Percentiles rank a stretch among this genome's conserved stretches.
These are phyloP conservation scores for Philaethria dido DNA, from an alignment of 2,888 invertebrate genomes.

Conservation along the genomic window DNA sequence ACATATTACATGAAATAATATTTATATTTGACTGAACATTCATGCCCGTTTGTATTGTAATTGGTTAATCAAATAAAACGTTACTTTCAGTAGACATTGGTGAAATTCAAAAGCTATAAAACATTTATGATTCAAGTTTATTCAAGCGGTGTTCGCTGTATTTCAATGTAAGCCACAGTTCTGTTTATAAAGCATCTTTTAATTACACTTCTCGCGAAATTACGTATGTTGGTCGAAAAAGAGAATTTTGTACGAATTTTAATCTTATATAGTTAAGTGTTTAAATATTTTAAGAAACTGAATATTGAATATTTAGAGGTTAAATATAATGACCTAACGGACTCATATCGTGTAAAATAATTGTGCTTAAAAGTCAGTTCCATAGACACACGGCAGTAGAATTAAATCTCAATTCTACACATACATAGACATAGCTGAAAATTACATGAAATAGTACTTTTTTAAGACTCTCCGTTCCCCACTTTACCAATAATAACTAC, in stretches of 20 bases:
- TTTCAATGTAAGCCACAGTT: constrained; percentile 19
- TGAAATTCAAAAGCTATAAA: constrained; percentile 35
- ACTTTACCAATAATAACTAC: no score
- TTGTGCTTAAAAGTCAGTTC: no score
- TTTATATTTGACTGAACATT: background rate
- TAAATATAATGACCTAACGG: no score
- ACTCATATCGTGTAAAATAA: no score
- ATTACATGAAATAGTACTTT: no score
- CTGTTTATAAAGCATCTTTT: constrained; percentile 23
- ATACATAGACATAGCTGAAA: no score
- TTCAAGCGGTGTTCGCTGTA: constrained; percentile 25
- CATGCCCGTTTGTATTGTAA: constrained; percentile 20
- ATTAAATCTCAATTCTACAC: no score
- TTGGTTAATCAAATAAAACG: constrained; percentile 32
- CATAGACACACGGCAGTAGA: no score
- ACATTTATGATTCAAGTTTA: constrained; percentile 38
- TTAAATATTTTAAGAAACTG: no score
- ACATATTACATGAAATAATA: background rate
- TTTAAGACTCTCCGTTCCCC: no score
- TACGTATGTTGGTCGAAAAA: background rate
- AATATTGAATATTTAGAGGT: no score
- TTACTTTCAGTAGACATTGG: constrained; percentile 31
- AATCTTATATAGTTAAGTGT: background rate
- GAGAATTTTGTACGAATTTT: background rate
- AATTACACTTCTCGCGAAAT: constrained; percentile 10